These are phyloP conservation scores for Holothuria glaberrima DNA, from an alignment of 35 echinoderm and acorn worm genomes.

Conservation along the genomic window DNA sequence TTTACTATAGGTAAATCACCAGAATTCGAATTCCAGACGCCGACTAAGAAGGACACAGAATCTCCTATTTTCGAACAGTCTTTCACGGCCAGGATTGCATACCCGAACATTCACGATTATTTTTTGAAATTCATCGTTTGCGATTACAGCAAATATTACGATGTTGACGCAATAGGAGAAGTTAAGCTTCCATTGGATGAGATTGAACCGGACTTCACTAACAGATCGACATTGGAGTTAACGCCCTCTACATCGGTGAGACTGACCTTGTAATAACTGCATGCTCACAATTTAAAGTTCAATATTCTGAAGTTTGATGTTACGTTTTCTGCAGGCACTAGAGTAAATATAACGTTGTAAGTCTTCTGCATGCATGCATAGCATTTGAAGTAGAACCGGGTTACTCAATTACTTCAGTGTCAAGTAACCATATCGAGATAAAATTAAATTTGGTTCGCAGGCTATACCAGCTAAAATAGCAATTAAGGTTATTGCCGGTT, in stretches of 20 bases:
- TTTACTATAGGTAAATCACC: background rate
- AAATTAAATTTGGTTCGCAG: too few species aligned
- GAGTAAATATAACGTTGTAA: too few species aligned
- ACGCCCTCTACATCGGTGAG: constrained; percentile 23
- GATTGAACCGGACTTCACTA: background rate
- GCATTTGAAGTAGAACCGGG: too few species aligned
- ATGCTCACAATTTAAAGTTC: too few species aligned
- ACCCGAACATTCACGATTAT: constrained; percentile 18
- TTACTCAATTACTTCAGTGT: too few species aligned
- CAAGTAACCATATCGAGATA: too few species aligned
- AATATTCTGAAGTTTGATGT: too few species aligned
- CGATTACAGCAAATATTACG: constrained; percentile 50
- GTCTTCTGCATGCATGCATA: too few species aligned
- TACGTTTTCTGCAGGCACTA: too few species aligned
- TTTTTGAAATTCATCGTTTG: constrained; percentile 34
- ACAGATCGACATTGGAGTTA: background rate
- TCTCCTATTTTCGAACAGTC: constrained; percentile 45
- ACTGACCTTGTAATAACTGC: background rate
- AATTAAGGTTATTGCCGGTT: too few species aligned
- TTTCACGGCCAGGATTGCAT: constrained; percentile 13
- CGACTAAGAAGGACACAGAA: constrained; percentile 29
- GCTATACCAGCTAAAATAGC: too few species aligned
- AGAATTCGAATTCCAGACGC: constrained; percentile 53
- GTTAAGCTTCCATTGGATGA: constrained; percentile 31
- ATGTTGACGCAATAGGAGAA: constrained; percentile 33